A percentile compares a stretch with the other conserved stretches of the same genome.
Conservation (phyloP, 1,140 invertebrate species). For the Ganaspis sp. region DNA sequence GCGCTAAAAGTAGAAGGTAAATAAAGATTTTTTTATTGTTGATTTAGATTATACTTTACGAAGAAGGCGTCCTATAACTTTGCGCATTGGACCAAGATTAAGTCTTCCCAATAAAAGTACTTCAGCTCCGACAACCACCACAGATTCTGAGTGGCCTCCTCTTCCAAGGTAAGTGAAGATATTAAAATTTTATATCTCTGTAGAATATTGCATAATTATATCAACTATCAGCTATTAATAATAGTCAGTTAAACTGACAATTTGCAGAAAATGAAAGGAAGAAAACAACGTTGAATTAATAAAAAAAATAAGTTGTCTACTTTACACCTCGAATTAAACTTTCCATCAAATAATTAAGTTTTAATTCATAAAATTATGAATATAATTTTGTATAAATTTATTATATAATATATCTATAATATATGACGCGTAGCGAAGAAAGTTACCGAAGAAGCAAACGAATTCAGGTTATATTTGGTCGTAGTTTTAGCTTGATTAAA, state of each 20-base stretch:
- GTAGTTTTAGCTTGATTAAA: too few relatives aligned
- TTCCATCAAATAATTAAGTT: too few relatives aligned
- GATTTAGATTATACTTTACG: constrained; percentile 75
- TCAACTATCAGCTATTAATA: neutral
- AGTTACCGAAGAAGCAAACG: too few relatives aligned
- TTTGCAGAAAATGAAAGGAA: neutral
- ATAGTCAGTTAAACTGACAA: neutral
- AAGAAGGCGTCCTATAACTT: constrained; percentile 75
- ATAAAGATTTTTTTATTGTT: constrained; percentile 29
- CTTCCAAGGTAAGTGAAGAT: constrained; percentile 62
- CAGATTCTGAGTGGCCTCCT: constrained; percentile 75
- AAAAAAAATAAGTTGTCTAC: too few relatives aligned
- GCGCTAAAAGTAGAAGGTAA: neutral
- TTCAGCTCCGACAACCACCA: constrained; percentile 75
- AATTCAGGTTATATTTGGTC: too few relatives aligned
- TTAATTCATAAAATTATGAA: too few relatives aligned
- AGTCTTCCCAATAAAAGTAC: constrained; percentile 75
- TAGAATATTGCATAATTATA: neutral
- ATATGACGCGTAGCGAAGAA: too few relatives aligned
- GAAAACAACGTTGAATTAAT: neutral
- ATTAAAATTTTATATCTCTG: neutral
- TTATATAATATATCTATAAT: too few relatives aligned
- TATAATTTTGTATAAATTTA: too few relatives aligned
- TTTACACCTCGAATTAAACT: too few relatives aligned
- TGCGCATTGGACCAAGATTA: constrained; percentile 76